Evolutionary conservation across 2,888 invertebrate species (phyloP).

Genomic region (Limnephilus marmoratus): DNA sequence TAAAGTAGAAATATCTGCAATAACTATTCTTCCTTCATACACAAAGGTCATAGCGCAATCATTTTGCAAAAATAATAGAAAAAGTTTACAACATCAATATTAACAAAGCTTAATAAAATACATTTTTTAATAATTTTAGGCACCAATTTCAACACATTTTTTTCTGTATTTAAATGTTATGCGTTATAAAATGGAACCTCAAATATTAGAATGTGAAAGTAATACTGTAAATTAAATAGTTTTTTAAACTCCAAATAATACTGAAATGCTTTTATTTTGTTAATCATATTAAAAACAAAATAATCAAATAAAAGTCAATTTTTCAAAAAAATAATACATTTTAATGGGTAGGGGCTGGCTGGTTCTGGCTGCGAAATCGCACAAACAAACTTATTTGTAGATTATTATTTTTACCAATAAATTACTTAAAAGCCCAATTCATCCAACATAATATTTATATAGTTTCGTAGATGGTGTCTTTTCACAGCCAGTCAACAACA

Average conservation of each 20-base stretch:
- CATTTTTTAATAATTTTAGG: conserved; percentile 26
- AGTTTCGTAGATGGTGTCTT: neutral
- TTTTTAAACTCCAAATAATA: conserved; percentile 29
- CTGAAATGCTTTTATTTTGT: conserved; percentile 33
- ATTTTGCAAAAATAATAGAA: conserved; percentile 36
- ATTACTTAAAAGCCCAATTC: neutral
- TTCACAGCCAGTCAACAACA: neutral
- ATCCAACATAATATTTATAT: neutral
- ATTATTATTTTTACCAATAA: neutral
- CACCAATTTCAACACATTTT: conserved; percentile 22
- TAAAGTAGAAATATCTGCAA: conserved; percentile 22
- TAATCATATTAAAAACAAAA: conserved; percentile 4
- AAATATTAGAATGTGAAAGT: conserved; percentile 34
- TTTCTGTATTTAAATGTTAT: conserved; percentile 16
- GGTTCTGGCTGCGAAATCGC: neutral
- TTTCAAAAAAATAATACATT: neutral
- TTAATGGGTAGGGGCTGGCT: neutral
- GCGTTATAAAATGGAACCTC: neutral
- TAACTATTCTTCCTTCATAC: conserved; percentile 5
- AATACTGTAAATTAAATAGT: conserved; percentile 25
- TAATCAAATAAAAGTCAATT: neutral
- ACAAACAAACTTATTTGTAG: neutral
- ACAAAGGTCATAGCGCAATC: conserved; percentile 13
- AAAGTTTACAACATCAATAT: conserved; percentile 4
- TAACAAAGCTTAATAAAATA: conserved; percentile 23